Conservation (phyloP, 2,888 invertebrate genomes). For the Hoplodrina blanda region DNA sequence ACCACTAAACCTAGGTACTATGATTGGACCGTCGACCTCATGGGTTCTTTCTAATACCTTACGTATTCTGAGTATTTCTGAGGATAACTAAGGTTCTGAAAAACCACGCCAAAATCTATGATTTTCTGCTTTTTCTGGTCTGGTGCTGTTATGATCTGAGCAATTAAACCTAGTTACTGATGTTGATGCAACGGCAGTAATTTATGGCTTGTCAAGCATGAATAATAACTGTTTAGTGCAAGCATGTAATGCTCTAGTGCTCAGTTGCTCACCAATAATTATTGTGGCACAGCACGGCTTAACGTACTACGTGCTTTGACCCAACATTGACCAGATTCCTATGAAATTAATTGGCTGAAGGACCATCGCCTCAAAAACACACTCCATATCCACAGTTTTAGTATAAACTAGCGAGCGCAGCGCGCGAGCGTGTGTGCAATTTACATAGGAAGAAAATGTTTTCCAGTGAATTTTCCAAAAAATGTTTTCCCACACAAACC, state of each 20-base stretch:
- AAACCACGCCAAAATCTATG: neutral
- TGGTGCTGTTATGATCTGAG: neutral
- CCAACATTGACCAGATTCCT: neutral
- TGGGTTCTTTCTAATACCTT: no score
- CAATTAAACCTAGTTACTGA: neutral
- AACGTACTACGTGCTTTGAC: neutral
- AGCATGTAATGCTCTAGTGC: neutral
- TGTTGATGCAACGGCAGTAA: neutral
- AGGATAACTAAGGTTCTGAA: no score
- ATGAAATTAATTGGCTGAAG: neutral
- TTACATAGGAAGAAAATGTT: no score
- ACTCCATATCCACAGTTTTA: no score
- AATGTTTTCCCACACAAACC: no score
- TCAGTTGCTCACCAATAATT: neutral
- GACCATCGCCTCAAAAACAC: no score
- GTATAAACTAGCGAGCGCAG: no score
- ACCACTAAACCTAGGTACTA: no score
- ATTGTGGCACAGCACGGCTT: neutral
- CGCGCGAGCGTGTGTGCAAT: no score
- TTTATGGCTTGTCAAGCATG: constrained; percentile 6
- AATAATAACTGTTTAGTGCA: constrained; percentile 7
- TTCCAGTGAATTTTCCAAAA: no score
- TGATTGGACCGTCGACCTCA: no score
- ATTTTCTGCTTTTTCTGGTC: neutral
- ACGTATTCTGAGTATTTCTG: no score